Evolutionary conservation across 1,140 invertebrate genomes (phyloP).

Genomic region (Brevipalpus yothersi): DNA sequence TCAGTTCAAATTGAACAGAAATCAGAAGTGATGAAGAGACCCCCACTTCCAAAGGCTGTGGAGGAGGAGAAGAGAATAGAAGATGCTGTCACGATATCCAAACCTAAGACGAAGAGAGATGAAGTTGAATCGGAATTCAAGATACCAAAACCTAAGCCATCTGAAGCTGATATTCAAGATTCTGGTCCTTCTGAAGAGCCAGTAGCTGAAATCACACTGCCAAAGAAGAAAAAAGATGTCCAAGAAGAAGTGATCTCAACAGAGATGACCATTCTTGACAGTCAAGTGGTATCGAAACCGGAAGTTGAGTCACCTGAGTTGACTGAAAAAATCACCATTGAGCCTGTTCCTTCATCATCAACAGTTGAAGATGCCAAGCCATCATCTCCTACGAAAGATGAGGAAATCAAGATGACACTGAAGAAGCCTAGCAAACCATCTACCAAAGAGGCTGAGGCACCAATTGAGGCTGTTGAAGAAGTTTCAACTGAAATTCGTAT

Average conservation of each 20-base stretch:
- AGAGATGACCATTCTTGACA: background rate
- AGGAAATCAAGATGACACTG: background rate
- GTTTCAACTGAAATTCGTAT: constrained; percentile 8
- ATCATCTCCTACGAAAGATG: too few species aligned
- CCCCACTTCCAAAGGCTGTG: too few species aligned
- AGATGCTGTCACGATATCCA: constrained; percentile 9
- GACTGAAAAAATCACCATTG: too few species aligned
- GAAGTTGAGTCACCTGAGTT: background rate
- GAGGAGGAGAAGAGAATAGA: constrained; percentile 15
- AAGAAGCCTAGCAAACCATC: background rate
- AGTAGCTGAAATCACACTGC: background rate
- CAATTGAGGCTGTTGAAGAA: constrained; percentile 7
- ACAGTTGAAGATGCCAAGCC: too few species aligned
- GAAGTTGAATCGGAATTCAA: constrained; percentile 6
- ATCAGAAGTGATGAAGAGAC: background rate
- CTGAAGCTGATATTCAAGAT: too few species aligned
- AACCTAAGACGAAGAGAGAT: constrained; percentile 1
- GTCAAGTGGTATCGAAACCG: background rate
- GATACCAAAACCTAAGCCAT: constrained; percentile 1
- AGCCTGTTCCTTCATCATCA: too few species aligned
- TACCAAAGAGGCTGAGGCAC: background rate
- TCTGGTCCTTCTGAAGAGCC: background rate
- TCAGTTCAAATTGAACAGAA: background rate
- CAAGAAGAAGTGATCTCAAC: background rate
- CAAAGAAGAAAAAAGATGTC: background rate